Evolutionary conservation across 1,140 invertebrate genomes (phyloP).

Genomic region (Dendroctonus valens): DNA sequence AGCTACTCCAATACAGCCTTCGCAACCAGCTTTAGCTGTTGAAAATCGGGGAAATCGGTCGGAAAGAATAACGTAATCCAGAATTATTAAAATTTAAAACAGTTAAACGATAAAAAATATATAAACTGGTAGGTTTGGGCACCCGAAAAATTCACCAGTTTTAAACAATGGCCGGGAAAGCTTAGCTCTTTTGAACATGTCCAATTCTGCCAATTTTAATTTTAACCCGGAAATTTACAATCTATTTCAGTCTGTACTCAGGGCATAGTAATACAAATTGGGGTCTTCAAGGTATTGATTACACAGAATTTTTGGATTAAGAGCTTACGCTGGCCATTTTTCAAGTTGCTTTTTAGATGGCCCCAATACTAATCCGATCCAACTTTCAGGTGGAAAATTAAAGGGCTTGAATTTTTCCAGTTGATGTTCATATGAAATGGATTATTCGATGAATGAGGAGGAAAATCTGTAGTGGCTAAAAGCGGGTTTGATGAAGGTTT

Average conservation of each 20-base stretch:
- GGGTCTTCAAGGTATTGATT: slow-evolving; percentile 9
- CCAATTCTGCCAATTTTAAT: slow-evolving; percentile 12
- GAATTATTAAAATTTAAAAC: neutral
- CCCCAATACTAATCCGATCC: too few relatives aligned
- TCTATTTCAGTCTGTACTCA: slow-evolving; percentile 8
- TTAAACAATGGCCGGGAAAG: neutral
- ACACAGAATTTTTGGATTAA: slow-evolving; percentile 9
- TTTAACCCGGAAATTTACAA: slow-evolving; percentile 6
- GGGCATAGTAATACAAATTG: slow-evolving; percentile 15
- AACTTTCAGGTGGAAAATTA: too few relatives aligned
- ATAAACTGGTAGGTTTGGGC: neutral
- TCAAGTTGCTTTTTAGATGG: neutral
- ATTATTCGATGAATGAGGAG: too few relatives aligned
- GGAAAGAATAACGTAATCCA: too few relatives aligned
- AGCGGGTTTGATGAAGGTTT: too few relatives aligned
- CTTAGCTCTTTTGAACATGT: slow-evolving; percentile 1
- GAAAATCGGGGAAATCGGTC: too few relatives aligned
- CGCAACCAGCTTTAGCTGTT: too few relatives aligned
- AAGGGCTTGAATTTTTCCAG: too few relatives aligned
- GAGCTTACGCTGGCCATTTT: neutral
- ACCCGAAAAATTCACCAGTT: neutral
- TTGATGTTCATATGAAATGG: too few relatives aligned
- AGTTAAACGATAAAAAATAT: neutral
- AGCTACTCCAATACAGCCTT: too few relatives aligned
- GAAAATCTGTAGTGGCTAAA: too few relatives aligned